Conservation (phyloP, 2,797 vertebrate species). For the Helarctos malayanus region DNA sequence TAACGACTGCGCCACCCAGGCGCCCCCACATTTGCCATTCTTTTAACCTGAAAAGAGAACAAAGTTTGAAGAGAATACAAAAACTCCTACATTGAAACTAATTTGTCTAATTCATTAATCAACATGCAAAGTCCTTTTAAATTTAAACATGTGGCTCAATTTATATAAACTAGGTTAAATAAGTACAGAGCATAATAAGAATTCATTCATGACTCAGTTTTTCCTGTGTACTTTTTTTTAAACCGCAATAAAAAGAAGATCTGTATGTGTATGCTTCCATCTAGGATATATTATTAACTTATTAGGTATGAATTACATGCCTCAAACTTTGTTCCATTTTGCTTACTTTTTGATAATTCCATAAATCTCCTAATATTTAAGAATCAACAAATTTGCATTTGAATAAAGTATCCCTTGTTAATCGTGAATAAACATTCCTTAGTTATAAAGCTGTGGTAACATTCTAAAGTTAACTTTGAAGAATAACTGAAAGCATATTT, state of each 20-base stretch:
- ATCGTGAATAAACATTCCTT: constrained; percentile 73
- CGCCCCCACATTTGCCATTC: neutral
- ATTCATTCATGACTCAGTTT: constrained; percentile 79
- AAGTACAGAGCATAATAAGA: constrained; percentile 73
- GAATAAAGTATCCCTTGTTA: constrained; percentile 79
- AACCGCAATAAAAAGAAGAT: constrained; percentile 84
- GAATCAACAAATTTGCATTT: constrained; percentile 81
- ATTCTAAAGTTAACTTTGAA: constrained; percentile 81
- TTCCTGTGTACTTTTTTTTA: constrained; percentile 73
- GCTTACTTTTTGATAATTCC: constrained; percentile 80
- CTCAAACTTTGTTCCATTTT: constrained; percentile 77
- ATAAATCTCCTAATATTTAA: constrained; percentile 80
- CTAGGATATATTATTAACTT: constrained; percentile 79
- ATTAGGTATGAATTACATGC: constrained; percentile 82
- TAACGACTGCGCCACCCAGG: too few species aligned
- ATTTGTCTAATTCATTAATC: constrained; percentile 74
- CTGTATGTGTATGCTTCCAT: constrained; percentile 71
- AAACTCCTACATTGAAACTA: constrained; percentile 35
- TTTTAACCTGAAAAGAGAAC: constrained; percentile 68
- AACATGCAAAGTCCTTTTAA: constrained; percentile 69
- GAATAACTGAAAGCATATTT: constrained; percentile 85
- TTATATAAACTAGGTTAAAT: constrained; percentile 80
- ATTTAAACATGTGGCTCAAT: constrained; percentile 80
- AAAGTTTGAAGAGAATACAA: constrained; percentile 70
- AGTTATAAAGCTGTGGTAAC: constrained; percentile 79